Conservation (phyloP, 2,888 invertebrate genomes). For the Polydrusus tereticollis region DNA sequence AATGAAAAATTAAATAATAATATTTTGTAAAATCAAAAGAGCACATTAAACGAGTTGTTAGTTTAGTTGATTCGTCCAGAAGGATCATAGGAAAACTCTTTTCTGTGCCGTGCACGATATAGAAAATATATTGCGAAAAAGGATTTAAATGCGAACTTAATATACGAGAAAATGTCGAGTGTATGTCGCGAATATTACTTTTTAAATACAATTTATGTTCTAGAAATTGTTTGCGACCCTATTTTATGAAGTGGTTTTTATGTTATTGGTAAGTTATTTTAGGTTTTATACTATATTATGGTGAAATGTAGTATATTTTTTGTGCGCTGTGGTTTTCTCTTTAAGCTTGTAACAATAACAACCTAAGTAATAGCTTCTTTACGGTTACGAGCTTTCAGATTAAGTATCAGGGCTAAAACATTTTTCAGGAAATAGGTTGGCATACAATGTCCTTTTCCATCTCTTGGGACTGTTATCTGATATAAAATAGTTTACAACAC, state of each 20-base stretch:
- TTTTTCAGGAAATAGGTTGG: neutral
- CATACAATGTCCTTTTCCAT: neutral
- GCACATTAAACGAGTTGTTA: constrained; percentile 40
- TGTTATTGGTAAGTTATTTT: constrained; percentile 1
- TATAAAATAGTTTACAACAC: neutral
- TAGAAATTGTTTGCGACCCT: neutral
- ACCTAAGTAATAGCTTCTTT: constrained; percentile 9
- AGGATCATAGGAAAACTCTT: constrained; percentile 36
- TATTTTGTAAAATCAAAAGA: neutral
- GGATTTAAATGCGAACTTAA: constrained; percentile 46
- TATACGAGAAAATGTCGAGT: constrained; percentile 38
- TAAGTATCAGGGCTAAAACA: neutral
- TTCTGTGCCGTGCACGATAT: constrained; percentile 34
- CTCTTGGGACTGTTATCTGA: neutral
- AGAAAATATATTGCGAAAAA: constrained; percentile 44
- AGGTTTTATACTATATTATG: neutral
- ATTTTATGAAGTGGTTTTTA: neutral
- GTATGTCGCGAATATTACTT: constrained; percentile 31
- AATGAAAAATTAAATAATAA: too few species aligned
- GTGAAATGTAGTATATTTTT: constrained; percentile 5
- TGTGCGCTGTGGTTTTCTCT: neutral
- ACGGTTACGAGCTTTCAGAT: constrained; percentile 1
- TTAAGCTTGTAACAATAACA: neutral
- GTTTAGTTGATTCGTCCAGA: constrained; percentile 36
- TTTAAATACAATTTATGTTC: constrained; percentile 40